These are phyloP conservation scores for Branchinecta sandiegonensis DNA, from an alignment of 2,888 invertebrate genomes.

Conservation along the genomic window DNA sequence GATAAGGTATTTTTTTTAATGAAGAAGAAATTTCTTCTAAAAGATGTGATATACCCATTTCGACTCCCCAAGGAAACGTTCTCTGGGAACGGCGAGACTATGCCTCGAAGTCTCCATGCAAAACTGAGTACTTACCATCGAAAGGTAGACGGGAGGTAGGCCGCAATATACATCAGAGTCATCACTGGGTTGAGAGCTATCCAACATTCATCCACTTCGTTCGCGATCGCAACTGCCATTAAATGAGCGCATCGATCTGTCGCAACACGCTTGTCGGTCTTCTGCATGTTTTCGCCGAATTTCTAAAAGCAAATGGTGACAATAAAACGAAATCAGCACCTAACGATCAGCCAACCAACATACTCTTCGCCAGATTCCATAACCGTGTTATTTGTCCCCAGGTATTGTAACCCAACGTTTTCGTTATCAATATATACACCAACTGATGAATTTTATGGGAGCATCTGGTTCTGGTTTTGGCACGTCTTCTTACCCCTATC, in stretches of 20 bases:
- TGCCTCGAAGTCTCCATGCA: slow-evolving; percentile 26
- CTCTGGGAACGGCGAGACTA: too few species aligned
- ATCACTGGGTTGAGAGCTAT: slow-evolving; percentile 49
- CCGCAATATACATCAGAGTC: slow-evolving; percentile 42
- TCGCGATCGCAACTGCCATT: slow-evolving; percentile 39
- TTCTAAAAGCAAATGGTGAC: slow-evolving; percentile 29
- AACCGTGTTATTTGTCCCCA: too few species aligned
- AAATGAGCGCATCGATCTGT: slow-evolving; percentile 40
- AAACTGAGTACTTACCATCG: slow-evolving; percentile 32
- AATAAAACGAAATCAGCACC: background rate
- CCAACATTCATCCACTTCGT: slow-evolving; percentile 49
- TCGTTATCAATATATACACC: too few species aligned
- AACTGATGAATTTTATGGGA: too few species aligned
- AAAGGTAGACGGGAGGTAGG: slow-evolving; percentile 41
- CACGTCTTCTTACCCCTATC: too few species aligned
- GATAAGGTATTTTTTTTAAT: too few species aligned
- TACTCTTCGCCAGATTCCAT: too few species aligned
- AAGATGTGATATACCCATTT: background rate
- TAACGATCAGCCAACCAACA: too few species aligned
- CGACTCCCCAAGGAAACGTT: background rate
- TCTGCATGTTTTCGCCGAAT: slow-evolving; percentile 31
- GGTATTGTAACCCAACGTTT: too few species aligned
- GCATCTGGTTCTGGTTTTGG: too few species aligned
- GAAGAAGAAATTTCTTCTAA: too few species aligned
- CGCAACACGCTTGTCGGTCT: slow-evolving; percentile 36